Percentiles rank a stretch among this genome's conserved stretches.
These are phyloP conservation scores for Parelbella ahira DNA, from an alignment of 2,888 invertebrate genomes.

Conservation along the genomic window DNA sequence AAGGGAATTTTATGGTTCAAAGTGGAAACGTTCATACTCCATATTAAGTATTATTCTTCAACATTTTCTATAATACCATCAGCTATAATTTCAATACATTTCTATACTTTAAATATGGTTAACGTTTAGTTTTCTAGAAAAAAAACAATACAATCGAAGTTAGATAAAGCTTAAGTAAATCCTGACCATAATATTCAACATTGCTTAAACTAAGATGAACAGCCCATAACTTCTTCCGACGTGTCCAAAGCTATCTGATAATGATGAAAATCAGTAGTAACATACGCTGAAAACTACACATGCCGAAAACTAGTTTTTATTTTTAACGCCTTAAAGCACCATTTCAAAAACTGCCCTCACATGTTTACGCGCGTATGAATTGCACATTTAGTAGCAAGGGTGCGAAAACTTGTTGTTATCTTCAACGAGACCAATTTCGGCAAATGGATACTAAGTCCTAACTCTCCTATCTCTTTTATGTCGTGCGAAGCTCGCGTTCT, in stretches of 20 bases:
- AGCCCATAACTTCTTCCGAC: conserved; percentile 35
- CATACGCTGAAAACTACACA: conserved; percentile 52
- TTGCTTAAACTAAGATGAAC: too few species aligned
- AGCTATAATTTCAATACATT: too few species aligned
- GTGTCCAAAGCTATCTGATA: conserved; percentile 69
- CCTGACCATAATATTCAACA: too few species aligned
- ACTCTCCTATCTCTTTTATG: conserved; percentile 76
- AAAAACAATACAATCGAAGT: too few species aligned
- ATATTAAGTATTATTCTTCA: too few species aligned
- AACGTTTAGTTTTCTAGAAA: too few species aligned
- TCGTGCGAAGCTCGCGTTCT: conserved; percentile 58
- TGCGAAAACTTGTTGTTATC: conserved; percentile 81
- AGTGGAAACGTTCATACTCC: too few species aligned
- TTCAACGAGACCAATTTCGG: conserved; percentile 77
- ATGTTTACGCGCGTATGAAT: conserved; percentile 74
- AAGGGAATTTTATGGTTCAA: too few species aligned
- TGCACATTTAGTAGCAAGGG: conserved; percentile 77
- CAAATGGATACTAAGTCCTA: conserved; percentile 81
- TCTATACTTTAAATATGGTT: too few species aligned
- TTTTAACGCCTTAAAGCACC: conserved; percentile 31
- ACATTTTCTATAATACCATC: too few species aligned
- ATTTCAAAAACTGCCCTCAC: conserved; percentile 17
- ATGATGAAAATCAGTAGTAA: conserved; percentile 58
- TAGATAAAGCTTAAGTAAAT: too few species aligned
- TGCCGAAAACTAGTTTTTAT: conserved; percentile 25